Conservation (phyloP, 2,888 invertebrate genomes). For the Nephrotoma guestfalica region DNA sequence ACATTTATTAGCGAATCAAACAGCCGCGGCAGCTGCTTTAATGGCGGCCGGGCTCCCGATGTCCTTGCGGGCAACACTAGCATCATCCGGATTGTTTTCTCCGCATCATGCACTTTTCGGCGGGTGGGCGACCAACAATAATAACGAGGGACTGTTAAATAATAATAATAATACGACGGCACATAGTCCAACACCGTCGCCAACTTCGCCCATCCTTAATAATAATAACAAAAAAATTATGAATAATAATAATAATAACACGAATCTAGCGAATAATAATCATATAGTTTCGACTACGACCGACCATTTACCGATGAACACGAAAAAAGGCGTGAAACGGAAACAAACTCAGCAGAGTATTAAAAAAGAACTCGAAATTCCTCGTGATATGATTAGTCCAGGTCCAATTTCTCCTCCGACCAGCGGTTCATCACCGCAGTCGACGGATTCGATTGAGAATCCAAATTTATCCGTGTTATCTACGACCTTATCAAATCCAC, state of each 20-base stretch:
- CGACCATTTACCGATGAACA: conserved; percentile 23
- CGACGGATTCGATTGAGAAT: conserved; percentile 15
- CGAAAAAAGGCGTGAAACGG: conserved; percentile 15
- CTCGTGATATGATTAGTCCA: conserved; percentile 13
- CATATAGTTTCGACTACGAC: conserved; percentile 16
- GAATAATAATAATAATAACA: conserved; percentile 9
- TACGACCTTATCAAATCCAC: background rate
- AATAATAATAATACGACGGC: conserved; percentile 9
- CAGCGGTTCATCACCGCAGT: conserved; percentile 40
- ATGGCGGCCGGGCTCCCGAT: conserved; percentile 30
- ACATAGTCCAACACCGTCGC: conserved; percentile 25
- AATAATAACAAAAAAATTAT: conserved; percentile 9
- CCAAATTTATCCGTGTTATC: conserved; percentile 17
- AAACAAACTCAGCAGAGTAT: conserved; percentile 22
- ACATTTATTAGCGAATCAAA: conserved; percentile 24
- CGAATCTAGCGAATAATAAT: conserved; percentile 12
- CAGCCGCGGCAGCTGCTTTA: conserved; percentile 26
- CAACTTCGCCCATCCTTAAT: conserved; percentile 22
- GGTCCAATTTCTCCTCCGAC: conserved; percentile 39
- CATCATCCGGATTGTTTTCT: conserved; percentile 23
- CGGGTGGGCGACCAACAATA: conserved; percentile 20
- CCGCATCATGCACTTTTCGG: conserved; percentile 30
- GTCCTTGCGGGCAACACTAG: conserved; percentile 21
- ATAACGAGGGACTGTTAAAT: conserved; percentile 1
- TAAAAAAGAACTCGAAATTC: conserved; percentile 27